A percentile compares a stretch with the other conserved stretches of the same genome.
phyloP scores from a whole-genome alignment of 2,888 invertebrate genomes.

The Acleris emargana region DNA sequence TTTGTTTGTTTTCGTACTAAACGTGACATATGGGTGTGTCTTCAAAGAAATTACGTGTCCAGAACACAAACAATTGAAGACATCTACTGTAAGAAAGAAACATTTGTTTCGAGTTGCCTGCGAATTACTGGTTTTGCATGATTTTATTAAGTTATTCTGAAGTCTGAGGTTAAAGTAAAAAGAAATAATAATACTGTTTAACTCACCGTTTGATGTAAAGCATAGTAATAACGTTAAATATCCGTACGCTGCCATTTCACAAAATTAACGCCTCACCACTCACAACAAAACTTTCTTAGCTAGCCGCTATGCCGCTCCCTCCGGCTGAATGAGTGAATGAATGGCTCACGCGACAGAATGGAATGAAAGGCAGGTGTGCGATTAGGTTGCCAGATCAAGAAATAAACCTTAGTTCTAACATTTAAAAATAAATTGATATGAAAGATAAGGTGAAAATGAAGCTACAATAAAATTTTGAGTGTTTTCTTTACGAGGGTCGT shows the following conservation, averaged over 20 bases:
- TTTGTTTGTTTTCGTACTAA: neutral
- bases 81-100: constrained; percentile 5
- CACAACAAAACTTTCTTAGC: constrained; percentile 38
- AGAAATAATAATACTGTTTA: constrained; percentile 32
- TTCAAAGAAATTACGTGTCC: constrained; percentile 26
- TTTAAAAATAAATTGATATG: neutral
- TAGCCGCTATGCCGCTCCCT: constrained; percentile 23
- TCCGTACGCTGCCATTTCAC: constrained; percentile 57
- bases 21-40: constrained; percentile 33
- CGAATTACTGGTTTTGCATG: constrained; percentile 9
- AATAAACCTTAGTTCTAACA: neutral
- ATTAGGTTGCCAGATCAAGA: constrained; percentile 6
- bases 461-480: neutral
- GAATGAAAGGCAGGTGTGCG: constrained; percentile 18
- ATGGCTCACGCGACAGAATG: constrained; percentile 14
- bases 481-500: neutral
- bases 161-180: neutral
- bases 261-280: constrained; percentile 41
- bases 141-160: neutral
- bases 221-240: constrained; percentile 53
- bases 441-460: neutral
- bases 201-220: constrained; percentile 59
- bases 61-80: constrained; percentile 29
- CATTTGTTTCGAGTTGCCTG: neutral
- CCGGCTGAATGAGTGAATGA: constrained; percentile 6